Percentiles rank a stretch among this genome's conserved stretches.
Evolutionary conservation across 1,140 invertebrate genomes (phyloP).

Genomic region (Macrobrachium rosenbergii): DNA sequence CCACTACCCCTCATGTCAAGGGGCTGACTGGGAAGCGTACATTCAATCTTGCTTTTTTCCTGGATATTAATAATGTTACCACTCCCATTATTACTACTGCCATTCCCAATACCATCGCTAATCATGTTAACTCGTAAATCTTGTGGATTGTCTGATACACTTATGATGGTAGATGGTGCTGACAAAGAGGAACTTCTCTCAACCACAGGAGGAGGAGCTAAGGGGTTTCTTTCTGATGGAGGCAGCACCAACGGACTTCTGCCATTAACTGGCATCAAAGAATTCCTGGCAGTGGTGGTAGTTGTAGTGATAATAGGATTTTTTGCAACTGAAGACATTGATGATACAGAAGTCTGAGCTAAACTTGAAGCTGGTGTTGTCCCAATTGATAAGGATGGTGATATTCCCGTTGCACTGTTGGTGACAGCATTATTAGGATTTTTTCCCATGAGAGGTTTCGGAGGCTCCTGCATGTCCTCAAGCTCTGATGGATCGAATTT

Average conservation of each 20-base stretch:
- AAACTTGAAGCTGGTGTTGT: neutral
- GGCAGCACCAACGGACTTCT: slow-evolving; percentile 33
- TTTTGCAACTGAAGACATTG: slow-evolving; percentile 10
- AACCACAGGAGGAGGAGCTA: no score
- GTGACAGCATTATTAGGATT: slow-evolving; percentile 13
- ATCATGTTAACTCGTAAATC: slow-evolving; percentile 46
- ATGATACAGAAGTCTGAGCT: no score
- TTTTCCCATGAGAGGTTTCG: slow-evolving; percentile 49
- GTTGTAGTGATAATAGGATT: slow-evolving; percentile 25
- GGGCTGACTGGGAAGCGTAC: slow-evolving; percentile 28
- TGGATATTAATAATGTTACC: slow-evolving; percentile 16
- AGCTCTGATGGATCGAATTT: slow-evolving; percentile 88
- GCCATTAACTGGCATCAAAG: neutral
- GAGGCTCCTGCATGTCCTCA: slow-evolving; percentile 73
- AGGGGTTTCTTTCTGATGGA: slow-evolving; percentile 21
- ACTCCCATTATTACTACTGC: slow-evolving; percentile 24
- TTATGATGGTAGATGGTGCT: neutral
- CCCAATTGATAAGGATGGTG: neutral
- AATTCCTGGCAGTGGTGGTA: neutral
- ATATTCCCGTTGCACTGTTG: slow-evolving; percentile 12
- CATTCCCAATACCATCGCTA: slow-evolving; percentile 16
- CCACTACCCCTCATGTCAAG: slow-evolving; percentile 46
- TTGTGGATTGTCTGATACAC: slow-evolving; percentile 37
- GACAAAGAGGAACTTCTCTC: neutral
- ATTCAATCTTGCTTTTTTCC: slow-evolving; percentile 14